phyloP scores from a whole-genome alignment of 2,113 vertebrate species.

The Gallinago jamesoni region DNA sequence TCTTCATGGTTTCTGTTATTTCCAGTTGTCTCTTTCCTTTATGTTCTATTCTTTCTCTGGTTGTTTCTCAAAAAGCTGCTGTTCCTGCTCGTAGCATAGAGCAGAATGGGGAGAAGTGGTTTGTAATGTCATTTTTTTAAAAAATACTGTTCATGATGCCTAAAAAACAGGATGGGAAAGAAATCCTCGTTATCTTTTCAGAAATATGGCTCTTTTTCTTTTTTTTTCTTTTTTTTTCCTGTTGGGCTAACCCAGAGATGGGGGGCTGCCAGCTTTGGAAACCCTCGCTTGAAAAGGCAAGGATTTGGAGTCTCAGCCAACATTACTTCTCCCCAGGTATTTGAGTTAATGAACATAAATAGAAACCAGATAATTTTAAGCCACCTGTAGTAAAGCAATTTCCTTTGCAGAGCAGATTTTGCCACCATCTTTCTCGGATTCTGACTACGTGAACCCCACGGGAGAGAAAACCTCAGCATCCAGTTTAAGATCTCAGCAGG shows the following conservation, averaged over 20 bases:
- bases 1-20: background rate
- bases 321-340: background rate
- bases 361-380: constrained; percentile 11
- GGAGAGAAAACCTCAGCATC: background rate
- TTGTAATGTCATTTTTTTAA: background rate
- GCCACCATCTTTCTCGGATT: background rate
- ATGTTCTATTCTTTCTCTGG: background rate
- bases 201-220: background rate
- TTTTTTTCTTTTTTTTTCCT: background rate
- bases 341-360: constrained; percentile 22
- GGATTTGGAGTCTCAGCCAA: background rate
- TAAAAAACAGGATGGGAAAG: background rate
- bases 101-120: background rate
- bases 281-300: background rate
- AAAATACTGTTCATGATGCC: background rate
- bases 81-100: background rate
- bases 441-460: rapidly evolving
- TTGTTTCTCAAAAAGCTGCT: background rate
- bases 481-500: background rate
- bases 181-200: background rate
- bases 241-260: background rate
- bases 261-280: background rate
- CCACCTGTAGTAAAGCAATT: constrained; percentile 30
- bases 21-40: background rate
- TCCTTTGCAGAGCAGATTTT: background rate